Percentiles rank a stretch among this genome's conserved stretches.
Conservation (phyloP, 1,140 invertebrate species). For the Brachionus calyciflorus region DNA sequence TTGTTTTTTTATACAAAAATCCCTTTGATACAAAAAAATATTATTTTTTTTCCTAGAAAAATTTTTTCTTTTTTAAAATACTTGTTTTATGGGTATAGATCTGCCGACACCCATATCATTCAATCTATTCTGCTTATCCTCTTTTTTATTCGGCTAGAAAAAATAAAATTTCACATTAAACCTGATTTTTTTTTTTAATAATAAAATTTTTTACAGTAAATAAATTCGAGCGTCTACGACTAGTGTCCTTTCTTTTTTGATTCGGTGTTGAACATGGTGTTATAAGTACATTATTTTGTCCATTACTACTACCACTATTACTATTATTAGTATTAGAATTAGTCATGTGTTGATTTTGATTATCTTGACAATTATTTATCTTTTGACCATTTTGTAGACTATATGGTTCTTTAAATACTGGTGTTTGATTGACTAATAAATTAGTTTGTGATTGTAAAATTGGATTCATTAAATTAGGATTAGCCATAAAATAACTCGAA, state of each 20-base stretch:
- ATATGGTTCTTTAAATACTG: constrained; percentile 38
- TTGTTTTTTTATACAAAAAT: constrained; percentile 90
- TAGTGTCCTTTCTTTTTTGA: constrained; percentile 69
- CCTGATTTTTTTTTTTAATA: not conserved
- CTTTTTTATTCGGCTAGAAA: constrained; percentile 74
- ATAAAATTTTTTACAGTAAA: constrained; percentile 64
- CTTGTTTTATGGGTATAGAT: constrained; percentile 89
- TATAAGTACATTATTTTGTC: constrained; percentile 63
- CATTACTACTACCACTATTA: too few species aligned
- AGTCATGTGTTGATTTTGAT: too few species aligned
- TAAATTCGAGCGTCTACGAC: constrained; percentile 81
- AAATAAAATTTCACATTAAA: not conserved
- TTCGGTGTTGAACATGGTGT: constrained; percentile 65
- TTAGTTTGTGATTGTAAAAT: not conserved
- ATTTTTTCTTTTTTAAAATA: constrained; percentile 47
- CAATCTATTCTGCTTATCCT: constrained; percentile 64
- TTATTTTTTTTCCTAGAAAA: not conserved
- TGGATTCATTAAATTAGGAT: constrained; percentile 38
- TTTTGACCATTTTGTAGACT: constrained; percentile 31
- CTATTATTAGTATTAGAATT: too few species aligned
- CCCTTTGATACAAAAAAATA: constrained; percentile 63
- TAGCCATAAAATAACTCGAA: constrained; percentile 34
- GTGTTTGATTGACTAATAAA: not conserved
- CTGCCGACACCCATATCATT: constrained; percentile 76
- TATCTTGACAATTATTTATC: not conserved